Conservation (phyloP, 2,797 vertebrate species). For the Paedocypris micromegethes region DNA sequence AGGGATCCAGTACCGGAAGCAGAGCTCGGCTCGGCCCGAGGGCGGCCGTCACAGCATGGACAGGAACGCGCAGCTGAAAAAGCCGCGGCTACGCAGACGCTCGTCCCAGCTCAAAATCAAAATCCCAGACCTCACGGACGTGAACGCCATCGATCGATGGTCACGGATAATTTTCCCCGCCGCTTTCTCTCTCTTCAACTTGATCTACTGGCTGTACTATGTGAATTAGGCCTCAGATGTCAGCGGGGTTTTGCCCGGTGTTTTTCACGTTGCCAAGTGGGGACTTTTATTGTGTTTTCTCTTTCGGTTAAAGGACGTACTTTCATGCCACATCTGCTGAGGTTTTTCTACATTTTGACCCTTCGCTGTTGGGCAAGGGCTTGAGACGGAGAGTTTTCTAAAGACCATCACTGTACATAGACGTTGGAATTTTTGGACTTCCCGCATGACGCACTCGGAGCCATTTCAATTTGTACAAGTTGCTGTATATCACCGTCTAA, state of each 20-base stretch:
- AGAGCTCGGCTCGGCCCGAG: slow-evolving; percentile 72
- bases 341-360: slow-evolving; percentile 49
- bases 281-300: slow-evolving; percentile 56
- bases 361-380: slow-evolving; percentile 28
- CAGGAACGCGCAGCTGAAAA: slow-evolving; percentile 74
- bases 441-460: slow-evolving; percentile 53
- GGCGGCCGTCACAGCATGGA: slow-evolving; percentile 75
- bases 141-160: slow-evolving; percentile 96
- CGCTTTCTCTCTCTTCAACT: slow-evolving; percentile 93
- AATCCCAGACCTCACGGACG: slow-evolving; percentile 96
- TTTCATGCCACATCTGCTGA: slow-evolving; percentile 41
- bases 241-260: slow-evolving; percentile 48
- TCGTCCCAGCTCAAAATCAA: slow-evolving; percentile 97
- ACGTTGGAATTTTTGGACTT: slow-evolving; percentile 58
- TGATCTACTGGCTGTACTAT: slow-evolving; percentile 99
- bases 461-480: slow-evolving; percentile 36
- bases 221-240: slow-evolving; percentile 79
- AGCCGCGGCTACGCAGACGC: slow-evolving; percentile 82
- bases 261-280: slow-evolving; percentile 42
- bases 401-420: slow-evolving; percentile 66
- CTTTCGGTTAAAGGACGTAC: slow-evolving; percentile 40
- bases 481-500: slow-evolving; percentile 25
- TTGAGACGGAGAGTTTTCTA: slow-evolving; percentile 57
- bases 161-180: slow-evolving; percentile 95
- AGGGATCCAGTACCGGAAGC: slow-evolving; percentile 91